Evolutionary conservation across 2,113 vertebrate species (phyloP).

Genomic region (Heloderma charlesbogerti): DNA sequence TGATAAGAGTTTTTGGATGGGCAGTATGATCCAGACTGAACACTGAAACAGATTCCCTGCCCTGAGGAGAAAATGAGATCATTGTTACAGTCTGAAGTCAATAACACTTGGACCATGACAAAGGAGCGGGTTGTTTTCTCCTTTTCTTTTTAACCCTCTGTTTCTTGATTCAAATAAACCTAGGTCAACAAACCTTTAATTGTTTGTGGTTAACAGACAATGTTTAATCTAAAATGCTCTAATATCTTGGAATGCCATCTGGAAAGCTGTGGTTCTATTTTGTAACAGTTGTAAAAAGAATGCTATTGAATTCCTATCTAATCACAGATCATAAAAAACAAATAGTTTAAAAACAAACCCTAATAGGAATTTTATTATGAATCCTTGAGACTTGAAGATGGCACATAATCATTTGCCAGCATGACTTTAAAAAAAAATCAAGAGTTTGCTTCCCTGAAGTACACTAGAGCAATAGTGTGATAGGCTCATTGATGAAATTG

Average conservation of each 20-base stretch:
- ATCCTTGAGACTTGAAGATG: background rate
- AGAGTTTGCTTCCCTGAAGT: background rate
- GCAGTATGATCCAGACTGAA: background rate
- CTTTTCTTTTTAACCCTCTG: background rate
- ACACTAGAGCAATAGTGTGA: constrained; percentile 12
- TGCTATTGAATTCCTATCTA: background rate
- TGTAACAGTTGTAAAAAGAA: background rate
- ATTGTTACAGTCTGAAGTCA: background rate
- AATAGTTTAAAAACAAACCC: constrained; percentile 1
- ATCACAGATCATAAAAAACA: background rate
- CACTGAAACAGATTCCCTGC: background rate
- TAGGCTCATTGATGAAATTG: constrained; percentile 9
- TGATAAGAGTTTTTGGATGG: background rate
- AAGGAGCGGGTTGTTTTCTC: background rate
- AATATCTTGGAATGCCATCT: background rate
- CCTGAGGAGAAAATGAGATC: background rate
- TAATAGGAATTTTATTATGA: background rate
- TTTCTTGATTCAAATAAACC: background rate
- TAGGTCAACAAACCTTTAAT: background rate
- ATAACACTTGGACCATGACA: background rate
- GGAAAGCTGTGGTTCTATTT: background rate
- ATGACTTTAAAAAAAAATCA: background rate
- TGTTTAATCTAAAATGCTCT: background rate
- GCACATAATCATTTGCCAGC: background rate
- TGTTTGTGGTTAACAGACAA: background rate